Conservation (phyloP, 2,888 invertebrate genomes). For the Chesias legatella region DNA sequence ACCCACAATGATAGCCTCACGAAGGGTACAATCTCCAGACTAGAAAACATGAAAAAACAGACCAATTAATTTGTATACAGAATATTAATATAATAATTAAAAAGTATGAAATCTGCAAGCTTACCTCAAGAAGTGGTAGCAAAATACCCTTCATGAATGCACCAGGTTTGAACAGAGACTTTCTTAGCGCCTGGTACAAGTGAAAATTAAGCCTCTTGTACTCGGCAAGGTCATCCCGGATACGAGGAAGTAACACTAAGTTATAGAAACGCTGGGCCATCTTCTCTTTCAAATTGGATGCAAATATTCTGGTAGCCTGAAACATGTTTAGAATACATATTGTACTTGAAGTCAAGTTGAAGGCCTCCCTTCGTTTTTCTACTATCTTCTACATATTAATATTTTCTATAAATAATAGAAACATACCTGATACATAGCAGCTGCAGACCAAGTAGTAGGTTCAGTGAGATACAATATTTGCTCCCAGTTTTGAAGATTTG, state of each 20-base stretch:
- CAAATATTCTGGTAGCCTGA: slow-evolving; percentile 94
- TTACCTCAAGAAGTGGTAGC: slow-evolving; percentile 84
- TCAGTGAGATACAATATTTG: slow-evolving; percentile 92
- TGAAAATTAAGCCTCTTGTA: slow-evolving; percentile 98
- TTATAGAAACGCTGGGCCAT: slow-evolving; percentile 98
- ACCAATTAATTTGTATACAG: too few species aligned
- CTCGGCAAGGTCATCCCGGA: slow-evolving; percentile 97
- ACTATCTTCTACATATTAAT: too few species aligned
- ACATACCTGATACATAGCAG: slow-evolving; percentile 93
- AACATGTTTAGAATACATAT: too few species aligned
- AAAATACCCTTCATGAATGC: slow-evolving; percentile 98
- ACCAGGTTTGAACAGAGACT: slow-evolving; percentile 97
- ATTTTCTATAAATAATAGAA: neutral
- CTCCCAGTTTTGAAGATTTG: slow-evolving; percentile 96
- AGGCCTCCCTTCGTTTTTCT: too few species aligned
- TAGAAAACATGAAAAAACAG: slow-evolving; percentile 52
- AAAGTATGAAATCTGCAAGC: slow-evolving; percentile 1
- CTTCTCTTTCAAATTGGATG: slow-evolving; percentile 96
- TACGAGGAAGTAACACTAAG: slow-evolving; percentile 93
- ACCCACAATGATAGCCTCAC: slow-evolving; percentile 97
- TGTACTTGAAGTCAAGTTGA: too few species aligned
- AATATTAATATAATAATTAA: too few species aligned
- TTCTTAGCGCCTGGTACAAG: slow-evolving; percentile 94
- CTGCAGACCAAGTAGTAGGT: slow-evolving; percentile 98
- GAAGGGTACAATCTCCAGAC: slow-evolving; percentile 95